Evolutionary conservation across 2,797 vertebrate species (phyloP).

Genomic region (Graptemys geographica): DNA sequence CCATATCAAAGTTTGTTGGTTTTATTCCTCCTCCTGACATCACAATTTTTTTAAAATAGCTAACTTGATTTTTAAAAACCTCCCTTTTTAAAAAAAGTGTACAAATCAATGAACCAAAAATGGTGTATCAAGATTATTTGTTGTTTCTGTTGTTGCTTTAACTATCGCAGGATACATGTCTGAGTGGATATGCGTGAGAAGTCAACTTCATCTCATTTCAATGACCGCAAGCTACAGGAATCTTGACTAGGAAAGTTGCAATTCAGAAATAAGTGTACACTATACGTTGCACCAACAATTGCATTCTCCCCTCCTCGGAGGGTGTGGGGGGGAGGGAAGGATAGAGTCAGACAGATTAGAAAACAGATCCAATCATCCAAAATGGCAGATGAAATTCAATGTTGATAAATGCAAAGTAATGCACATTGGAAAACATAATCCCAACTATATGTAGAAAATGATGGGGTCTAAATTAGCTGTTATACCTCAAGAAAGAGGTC

Average conservation of each 20-base stretch:
- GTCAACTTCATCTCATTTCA: not conserved
- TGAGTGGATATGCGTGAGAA: not conserved
- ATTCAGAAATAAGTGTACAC: not conserved
- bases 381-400: too few relatives aligned
- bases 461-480: too few relatives aligned
- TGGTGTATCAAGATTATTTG: too few relatives aligned
- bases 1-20: accelerated
- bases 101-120: not conserved
- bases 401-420: too few relatives aligned
- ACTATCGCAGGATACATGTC: not conserved
- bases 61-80: not conserved
- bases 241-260: not conserved
- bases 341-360: not conserved
- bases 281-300: not conserved
- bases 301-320: not conserved
- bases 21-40: not conserved
- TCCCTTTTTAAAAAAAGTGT: too few relatives aligned
- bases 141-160: not conserved
- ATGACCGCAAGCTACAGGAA: accelerated
- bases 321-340: too few relatives aligned
- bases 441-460: too few relatives aligned
- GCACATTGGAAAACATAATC: too few relatives aligned
- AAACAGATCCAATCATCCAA: too few relatives aligned
- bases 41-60: accelerated
- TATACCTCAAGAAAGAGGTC: too few relatives aligned